Conservation (phyloP, 2,113 vertebrate genomes). For the Sorex araneus region DNA sequence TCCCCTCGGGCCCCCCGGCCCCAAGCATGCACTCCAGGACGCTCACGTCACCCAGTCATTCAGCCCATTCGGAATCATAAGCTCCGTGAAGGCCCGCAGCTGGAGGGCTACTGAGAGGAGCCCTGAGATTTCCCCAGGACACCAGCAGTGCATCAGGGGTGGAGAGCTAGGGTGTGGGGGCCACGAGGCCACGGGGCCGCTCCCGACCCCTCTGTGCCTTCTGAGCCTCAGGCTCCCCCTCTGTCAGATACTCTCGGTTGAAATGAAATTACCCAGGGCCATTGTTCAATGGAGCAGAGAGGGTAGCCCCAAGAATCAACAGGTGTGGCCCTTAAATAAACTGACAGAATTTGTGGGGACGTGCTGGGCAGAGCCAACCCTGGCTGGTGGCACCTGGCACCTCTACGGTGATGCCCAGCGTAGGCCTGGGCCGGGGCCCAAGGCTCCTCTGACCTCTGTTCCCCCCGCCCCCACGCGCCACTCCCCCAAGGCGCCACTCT, state of each 20-base stretch:
- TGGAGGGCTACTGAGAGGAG: accelerated
- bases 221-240: not conserved
- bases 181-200: not conserved
- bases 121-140: not conserved
- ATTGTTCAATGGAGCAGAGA: not conserved
- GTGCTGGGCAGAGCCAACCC: not conserved
- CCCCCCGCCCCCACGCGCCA: not conserved
- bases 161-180: not conserved
- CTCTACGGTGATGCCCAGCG: not conserved
- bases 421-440: not conserved
- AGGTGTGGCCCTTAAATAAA: too few relatives aligned
- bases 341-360: too few relatives aligned
- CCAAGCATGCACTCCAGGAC: not conserved
- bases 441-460: not conserved
- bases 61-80: not conserved
- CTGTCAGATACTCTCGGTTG: not conserved
- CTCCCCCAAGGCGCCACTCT: not conserved
- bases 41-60: not conserved
- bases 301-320: too few relatives aligned
- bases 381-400: not conserved
- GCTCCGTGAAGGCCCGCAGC: not conserved
- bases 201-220: not conserved
- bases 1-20: not conserved
- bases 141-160: not conserved
- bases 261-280: not conserved